These are phyloP conservation scores for Neosilurus mollespiculum DNA, from an alignment of 2,797 vertebrate species.

Conservation along the genomic window DNA sequence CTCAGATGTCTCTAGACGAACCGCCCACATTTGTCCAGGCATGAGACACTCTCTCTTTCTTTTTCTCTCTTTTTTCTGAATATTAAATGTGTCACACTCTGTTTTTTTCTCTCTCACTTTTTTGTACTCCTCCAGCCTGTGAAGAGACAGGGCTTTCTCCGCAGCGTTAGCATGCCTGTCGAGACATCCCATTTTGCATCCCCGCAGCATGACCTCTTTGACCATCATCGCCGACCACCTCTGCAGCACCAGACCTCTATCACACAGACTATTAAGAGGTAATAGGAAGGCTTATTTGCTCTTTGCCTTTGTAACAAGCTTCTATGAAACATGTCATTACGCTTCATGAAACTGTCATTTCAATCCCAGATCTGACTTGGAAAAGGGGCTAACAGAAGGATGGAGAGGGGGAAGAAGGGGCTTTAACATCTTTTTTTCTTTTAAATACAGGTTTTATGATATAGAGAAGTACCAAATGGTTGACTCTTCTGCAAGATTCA, in stretches of 20 bases:
- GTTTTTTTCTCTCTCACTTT: neutral
- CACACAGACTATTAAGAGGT: conserved; percentile 98
- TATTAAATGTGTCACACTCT: neutral
- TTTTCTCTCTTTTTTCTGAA: neutral
- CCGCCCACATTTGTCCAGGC: conserved; percentile 84
- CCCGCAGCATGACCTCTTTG: conserved; percentile 76
- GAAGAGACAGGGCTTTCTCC: conserved; percentile 86
- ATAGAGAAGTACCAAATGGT: too few relatives aligned
- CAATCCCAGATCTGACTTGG: too few relatives aligned
- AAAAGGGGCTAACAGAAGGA: too few relatives aligned
- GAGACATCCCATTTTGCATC: conserved; percentile 83
- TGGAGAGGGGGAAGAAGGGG: too few relatives aligned
- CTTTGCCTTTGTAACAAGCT: neutral
- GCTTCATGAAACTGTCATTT: too few relatives aligned
- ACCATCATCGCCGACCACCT: conserved; percentile 72
- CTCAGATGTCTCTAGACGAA: conserved; percentile 79
- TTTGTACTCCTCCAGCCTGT: conserved; percentile 69
- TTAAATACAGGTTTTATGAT: too few relatives aligned
- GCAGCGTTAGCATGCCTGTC: conserved; percentile 93
- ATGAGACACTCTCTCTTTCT: conserved; percentile 5
- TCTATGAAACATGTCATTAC: neutral
- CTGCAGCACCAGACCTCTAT: conserved; percentile 94
- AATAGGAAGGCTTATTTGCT: conserved; percentile 25
- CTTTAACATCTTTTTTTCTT: too few relatives aligned
- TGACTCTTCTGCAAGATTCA: too few relatives aligned